A percentile compares a stretch with the other conserved stretches of the same genome.
Evolutionary conservation across 2,888 invertebrate species (phyloP).

Genomic region (Plagodis dolabraria): DNA sequence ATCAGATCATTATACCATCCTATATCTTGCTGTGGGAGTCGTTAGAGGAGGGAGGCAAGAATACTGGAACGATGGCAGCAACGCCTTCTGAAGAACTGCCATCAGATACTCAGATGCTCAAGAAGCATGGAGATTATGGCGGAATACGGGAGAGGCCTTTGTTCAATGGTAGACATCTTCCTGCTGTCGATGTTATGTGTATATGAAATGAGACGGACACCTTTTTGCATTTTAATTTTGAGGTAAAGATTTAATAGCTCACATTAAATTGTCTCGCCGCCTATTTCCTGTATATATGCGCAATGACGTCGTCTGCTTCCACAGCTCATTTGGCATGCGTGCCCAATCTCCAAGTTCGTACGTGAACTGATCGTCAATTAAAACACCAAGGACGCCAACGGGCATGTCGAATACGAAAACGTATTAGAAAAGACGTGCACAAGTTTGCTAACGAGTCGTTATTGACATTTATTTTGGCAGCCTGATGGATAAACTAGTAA

Average conservation of each 20-base stretch:
- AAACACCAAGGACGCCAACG: slow-evolving; percentile 34
- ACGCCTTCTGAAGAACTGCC: no score
- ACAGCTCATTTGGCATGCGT: slow-evolving; percentile 40
- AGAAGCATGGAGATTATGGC: no score
- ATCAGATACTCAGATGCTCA: no score
- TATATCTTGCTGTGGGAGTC: no score
- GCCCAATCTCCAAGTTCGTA: slow-evolving; percentile 34
- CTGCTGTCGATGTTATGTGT: no score
- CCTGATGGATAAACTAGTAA: slow-evolving; percentile 44
- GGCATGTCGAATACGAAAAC: slow-evolving; percentile 29
- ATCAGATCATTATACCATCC: no score
- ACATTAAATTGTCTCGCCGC: slow-evolving; percentile 28
- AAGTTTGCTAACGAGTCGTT: slow-evolving; percentile 52
- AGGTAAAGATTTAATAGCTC: slow-evolving; percentile 26
- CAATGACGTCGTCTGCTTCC: slow-evolving; percentile 36
- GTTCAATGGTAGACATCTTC: no score
- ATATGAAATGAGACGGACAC: no score
- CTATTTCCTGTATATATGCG: slow-evolving; percentile 36
- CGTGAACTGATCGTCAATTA: slow-evolving; percentile 36
- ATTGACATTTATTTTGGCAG: slow-evolving; percentile 67
- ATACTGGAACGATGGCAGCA: no score
- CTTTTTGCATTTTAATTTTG: slow-evolving; percentile 17
- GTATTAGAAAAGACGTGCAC: slow-evolving; percentile 39
- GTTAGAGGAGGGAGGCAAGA: no score
- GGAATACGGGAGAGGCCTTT: no score